Base-by-base conservation (phyloP, 2,888 invertebrate genomes). In the Dyspetes luteomarginatus region DNA sequence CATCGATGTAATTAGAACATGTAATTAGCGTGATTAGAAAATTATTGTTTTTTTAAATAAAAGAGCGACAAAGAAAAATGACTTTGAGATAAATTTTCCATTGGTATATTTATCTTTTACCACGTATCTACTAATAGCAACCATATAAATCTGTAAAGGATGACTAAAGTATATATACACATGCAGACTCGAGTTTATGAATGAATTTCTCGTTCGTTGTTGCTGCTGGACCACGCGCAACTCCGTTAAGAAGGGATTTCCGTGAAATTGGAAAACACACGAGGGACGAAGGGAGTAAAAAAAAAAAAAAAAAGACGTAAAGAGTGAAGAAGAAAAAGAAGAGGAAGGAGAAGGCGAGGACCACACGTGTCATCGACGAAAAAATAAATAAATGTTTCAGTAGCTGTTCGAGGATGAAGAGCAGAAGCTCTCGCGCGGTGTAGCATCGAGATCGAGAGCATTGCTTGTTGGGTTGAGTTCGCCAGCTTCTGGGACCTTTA, bases 391-490 rank as follows among this genome's bases (percentile, higher is more conserved):
- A 90, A 89, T 89, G 74, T 78, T 83, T 81, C 82, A 65, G 87
- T 86, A 86, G 88, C 88, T 86, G 88, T 85, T 85, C 82, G 79
- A 81, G 85, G 90, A 90, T 83, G 85, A 78, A 87, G 83, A 81
- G 83, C 90, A 90, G 90, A 90, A 85, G 52, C 81, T 41, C 55
- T 45, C 68, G 28, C 41, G 50, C 74, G 52, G 45, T 4, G 81
- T 56, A 68, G 76, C 75, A 58, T 60, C 56, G 50, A 56, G 50
- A 19, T 30, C 30, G 24, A 50, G 62, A 52, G 52, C 19, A n/a
- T 68, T 19, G 76, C 55, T 62, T 24, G 52, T n/a, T n/a, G 12
- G 36, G 15, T 76, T 69, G 62, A 43, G 62, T 76, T 69, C 69
- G 43, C 22, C 62, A 68, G 50, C 52, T 73, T 43, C 45, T 64